A percentile compares a stretch with the other conserved stretches of the same genome.
Conservation (phyloP, 2,113 vertebrate species). For the Sinocyclocheilus anophthalmus region DNA sequence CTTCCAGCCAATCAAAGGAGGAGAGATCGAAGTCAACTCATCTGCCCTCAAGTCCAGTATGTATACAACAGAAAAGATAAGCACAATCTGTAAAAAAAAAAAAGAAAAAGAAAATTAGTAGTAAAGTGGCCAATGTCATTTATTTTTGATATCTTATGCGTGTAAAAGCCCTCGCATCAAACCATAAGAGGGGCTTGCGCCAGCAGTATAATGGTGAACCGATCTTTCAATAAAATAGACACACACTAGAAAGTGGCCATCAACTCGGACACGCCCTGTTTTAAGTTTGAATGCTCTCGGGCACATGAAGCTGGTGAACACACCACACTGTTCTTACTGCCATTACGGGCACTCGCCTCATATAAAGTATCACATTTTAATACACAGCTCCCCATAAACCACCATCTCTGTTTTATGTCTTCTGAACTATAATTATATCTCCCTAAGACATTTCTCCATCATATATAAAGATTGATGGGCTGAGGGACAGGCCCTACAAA, state of each 20-base stretch:
- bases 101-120: background rate
- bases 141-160: too few relatives aligned
- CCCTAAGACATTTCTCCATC: background rate
- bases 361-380: slow-evolving; percentile 26
- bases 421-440: slow-evolving; percentile 12
- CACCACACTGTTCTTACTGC: background rate
- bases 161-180: too few relatives aligned
- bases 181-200: slow-evolving; percentile 17
- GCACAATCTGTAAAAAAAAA: background rate
- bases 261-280: too few relatives aligned
- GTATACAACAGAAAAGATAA: slow-evolving; percentile 53
- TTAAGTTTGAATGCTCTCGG: slow-evolving; percentile 47
- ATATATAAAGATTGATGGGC: background rate
- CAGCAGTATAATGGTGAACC: too few relatives aligned
- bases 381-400: background rate
- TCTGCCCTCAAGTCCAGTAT: slow-evolving; percentile 90
- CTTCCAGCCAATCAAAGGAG: slow-evolving; percentile 87
- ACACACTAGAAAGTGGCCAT: too few relatives aligned
- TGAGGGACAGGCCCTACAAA: too few relatives aligned
- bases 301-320: slow-evolving; percentile 3
- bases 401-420: background rate
- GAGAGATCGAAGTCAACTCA: slow-evolving; percentile 96
- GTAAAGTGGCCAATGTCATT: background rate
- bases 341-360: background rate
- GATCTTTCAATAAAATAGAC: too few relatives aligned